Evolutionary conservation across 2,888 invertebrate species (phyloP).

Genomic region (Aspidapion aeneum): DNA sequence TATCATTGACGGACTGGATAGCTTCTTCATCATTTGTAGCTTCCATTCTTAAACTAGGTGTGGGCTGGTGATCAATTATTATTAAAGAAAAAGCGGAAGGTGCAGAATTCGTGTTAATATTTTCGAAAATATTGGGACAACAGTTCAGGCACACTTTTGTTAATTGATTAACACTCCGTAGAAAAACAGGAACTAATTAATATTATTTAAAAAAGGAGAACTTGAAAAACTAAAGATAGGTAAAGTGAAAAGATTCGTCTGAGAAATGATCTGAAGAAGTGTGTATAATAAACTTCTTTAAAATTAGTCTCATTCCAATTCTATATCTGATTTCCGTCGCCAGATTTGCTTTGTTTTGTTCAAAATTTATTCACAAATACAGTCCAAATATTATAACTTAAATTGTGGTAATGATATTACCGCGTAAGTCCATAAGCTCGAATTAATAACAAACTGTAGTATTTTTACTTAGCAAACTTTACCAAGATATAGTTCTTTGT

Average conservation of each 20-base stretch:
- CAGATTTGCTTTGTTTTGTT: slow-evolving; percentile 48
- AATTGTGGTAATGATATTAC: background rate
- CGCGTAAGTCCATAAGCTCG: background rate
- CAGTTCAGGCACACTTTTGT: slow-evolving; percentile 20
- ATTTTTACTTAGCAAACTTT: background rate
- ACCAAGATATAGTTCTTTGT: background rate
- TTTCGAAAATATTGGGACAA: slow-evolving; percentile 11
- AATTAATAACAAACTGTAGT: background rate
- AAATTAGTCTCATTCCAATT: slow-evolving; percentile 76
- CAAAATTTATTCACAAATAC: background rate
- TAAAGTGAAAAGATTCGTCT: slow-evolving; percentile 45
- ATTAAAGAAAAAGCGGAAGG: slow-evolving; percentile 21
- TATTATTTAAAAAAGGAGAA: slow-evolving; percentile 8
- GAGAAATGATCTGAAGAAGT: slow-evolving; percentile 77
- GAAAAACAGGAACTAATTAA: background rate
- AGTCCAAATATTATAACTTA: background rate
- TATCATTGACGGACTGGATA: background rate
- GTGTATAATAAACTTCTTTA: slow-evolving; percentile 69
- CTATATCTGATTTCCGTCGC: slow-evolving; percentile 59
- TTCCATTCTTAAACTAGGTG: slow-evolving; percentile 15
- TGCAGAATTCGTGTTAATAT: slow-evolving; percentile 10
- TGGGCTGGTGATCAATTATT: slow-evolving; percentile 19
- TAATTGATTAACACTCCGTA: background rate
- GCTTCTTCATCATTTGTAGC: background rate
- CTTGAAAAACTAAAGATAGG: slow-evolving; percentile 25